These are phyloP conservation scores for Falco concolor DNA, from an alignment of 2,797 vertebrate genomes.

Conservation along the genomic window DNA sequence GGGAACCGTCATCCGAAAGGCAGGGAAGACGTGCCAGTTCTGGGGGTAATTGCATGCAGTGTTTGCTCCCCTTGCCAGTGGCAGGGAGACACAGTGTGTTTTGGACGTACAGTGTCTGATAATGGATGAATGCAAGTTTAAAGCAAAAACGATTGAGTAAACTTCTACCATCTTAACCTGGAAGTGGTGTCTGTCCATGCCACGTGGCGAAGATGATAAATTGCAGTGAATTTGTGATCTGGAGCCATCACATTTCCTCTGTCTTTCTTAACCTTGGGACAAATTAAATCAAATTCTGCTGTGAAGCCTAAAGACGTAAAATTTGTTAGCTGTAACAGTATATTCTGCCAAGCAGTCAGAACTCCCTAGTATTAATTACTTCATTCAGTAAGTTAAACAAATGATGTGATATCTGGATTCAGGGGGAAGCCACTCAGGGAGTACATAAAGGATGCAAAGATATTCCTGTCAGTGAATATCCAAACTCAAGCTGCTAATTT, in stretches of 20 bases:
- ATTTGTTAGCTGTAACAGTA: constrained; percentile 69
- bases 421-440: constrained; percentile 58
- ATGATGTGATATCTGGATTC: constrained; percentile 72
- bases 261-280: constrained; percentile 76
- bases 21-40: background rate
- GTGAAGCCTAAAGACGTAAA: constrained; percentile 69
- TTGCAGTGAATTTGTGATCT: constrained; percentile 26
- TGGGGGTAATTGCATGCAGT: background rate
- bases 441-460: constrained; percentile 2
- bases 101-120: background rate
- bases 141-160: constrained; percentile 23
- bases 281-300: constrained; percentile 76
- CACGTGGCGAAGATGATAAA: constrained; percentile 37
- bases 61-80: background rate
- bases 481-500: constrained; percentile 33
- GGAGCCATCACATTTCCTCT: constrained; percentile 46
- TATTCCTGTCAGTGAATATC: constrained; percentile 22
- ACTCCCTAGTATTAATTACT: constrained; percentile 74
- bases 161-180: background rate
- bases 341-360: constrained; percentile 69
- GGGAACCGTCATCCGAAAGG: background rate
- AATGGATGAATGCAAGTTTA: background rate
- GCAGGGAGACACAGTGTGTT: background rate
- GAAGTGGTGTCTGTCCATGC: background rate
- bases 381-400: constrained; percentile 75